phyloP scores from a whole-genome alignment of 1,140 invertebrate species.

The Diachasma alloeum region DNA sequence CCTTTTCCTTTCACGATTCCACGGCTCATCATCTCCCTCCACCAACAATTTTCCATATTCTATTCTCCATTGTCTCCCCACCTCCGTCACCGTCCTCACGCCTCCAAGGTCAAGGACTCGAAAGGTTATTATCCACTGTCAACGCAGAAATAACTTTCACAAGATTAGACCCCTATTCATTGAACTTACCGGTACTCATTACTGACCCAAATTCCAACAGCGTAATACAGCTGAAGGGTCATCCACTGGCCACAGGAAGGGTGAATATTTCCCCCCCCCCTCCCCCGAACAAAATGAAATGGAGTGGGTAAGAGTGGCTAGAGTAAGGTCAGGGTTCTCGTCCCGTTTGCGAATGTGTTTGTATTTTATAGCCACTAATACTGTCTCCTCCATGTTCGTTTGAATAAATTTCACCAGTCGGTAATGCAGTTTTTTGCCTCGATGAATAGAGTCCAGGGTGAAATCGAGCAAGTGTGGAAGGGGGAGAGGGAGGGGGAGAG shows the following conservation, averaged over 20 bases:
- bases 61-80: too few relatives aligned
- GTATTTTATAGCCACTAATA: slow-evolving; percentile 19
- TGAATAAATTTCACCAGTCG: slow-evolving; percentile 31
- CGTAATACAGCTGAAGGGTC: neutral
- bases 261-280: slow-evolving; percentile 6
- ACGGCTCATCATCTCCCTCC: too few relatives aligned
- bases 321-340: slow-evolving; percentile 39
- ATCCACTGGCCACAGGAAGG: neutral
- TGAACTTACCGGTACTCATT: neutral
- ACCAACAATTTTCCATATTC: too few relatives aligned
- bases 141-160: too few relatives aligned
- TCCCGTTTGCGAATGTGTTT: neutral
- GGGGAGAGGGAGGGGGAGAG: slow-evolving; percentile 28
- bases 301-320: neutral
- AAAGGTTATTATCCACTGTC: too few relatives aligned
- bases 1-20: too few relatives aligned
- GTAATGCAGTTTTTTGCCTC: slow-evolving; percentile 29
- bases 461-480: slow-evolving; percentile 27
- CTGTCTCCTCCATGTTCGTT: slow-evolving; percentile 28
- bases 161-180: too few relatives aligned
- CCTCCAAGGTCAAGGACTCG: too few relatives aligned
- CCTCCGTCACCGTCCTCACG: too few relatives aligned
- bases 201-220: neutral
- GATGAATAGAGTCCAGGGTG: slow-evolving; percentile 31
- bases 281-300: neutral